A percentile compares a stretch with the other conserved stretches of the same genome.
Evolutionary conservation across 2,888 invertebrate genomes (phyloP).

Genomic region (Tromatobia lineatoria): DNA sequence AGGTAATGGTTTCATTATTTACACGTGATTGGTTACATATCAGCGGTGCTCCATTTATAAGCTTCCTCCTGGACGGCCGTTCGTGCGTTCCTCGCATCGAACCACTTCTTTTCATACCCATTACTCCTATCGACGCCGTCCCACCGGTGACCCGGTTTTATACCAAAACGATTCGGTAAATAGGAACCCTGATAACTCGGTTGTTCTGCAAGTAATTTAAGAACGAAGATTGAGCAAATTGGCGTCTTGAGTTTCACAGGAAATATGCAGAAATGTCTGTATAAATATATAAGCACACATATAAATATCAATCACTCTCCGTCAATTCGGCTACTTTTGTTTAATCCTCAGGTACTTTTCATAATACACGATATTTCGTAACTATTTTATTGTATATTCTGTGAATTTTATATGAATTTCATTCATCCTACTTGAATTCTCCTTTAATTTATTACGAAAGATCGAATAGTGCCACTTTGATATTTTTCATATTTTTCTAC

Average conservation of each 20-base stretch:
- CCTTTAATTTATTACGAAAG: too few relatives aligned
- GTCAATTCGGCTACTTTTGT: too few relatives aligned
- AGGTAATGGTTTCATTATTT: conserved; percentile 10
- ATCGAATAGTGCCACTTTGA: too few relatives aligned
- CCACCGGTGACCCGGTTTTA: conserved; percentile 98
- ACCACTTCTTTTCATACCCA: conserved; percentile 97
- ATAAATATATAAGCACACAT: neutral
- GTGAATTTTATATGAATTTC: too few relatives aligned
- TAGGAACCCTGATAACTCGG: conserved; percentile 94
- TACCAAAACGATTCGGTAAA: conserved; percentile 96
- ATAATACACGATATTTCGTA: too few relatives aligned
- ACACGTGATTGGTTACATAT: conserved; percentile 90
- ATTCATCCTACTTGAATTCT: too few relatives aligned
- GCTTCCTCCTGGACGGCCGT: conserved; percentile 94
- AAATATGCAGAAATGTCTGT: neutral
- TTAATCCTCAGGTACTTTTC: too few relatives aligned
- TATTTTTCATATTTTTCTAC: too few relatives aligned
- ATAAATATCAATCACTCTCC: too few relatives aligned
- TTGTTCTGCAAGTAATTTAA: conserved; percentile 85
- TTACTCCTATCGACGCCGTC: conserved; percentile 99
- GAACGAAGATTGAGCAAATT: conserved; percentile 31
- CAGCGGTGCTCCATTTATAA: conserved; percentile 97
- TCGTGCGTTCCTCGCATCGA: conserved; percentile 91
- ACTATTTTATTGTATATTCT: too few relatives aligned
- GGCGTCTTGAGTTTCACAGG: neutral